Evolutionary conservation across 2,888 invertebrate species (phyloP), one percentile per base, ranked within the genome.

Genomic region (Drosophila austrosaltans): DNA sequence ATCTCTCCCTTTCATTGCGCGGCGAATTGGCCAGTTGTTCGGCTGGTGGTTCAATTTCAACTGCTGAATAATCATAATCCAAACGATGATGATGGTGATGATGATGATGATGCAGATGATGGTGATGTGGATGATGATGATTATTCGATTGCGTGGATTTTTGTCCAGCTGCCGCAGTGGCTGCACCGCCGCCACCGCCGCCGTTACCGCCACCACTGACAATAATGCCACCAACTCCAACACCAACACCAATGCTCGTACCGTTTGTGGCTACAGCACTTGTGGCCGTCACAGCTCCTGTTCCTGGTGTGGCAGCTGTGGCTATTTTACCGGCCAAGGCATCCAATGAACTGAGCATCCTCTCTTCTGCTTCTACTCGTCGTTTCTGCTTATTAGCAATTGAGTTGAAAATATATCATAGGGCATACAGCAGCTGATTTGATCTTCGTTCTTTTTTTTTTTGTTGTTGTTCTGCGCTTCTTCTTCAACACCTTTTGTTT

Each of bases 241-340:
- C 44, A 8, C 20, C 20, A 25, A 12, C 25, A 2, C 36, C 36
- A 8, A 32, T 32, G 32, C 36, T 8, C 3, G 36, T 8, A 12
- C 48, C 48, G 4, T 48, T 48, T 22, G 75, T 32, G 66, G 73
- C 69, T 89, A 78, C 77, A 48, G 82, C 75, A 78, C 84, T 83
- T 78, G 90, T 53, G 88, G 90, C 89, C 86, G 72, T 73, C 81
- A 75, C 79, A 58, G 83, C 83, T 6, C 89, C 83, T 92, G 94
- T 94, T 93, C 96, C 96, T 91, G 97, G 97, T 65, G 89, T 84
- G 71, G 83, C 85, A 93, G 88, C 85, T 93, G 88, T 88, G 72
- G 97, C 97, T 93, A 97, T 96, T 93, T 97, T 97, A 92, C 96
- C 96, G 93, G 97, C 97, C 93, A 97, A 94, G 93, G 96, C 95